These are phyloP conservation scores for Petrocephalus microphthalmus DNA, from an alignment of 2,113 vertebrate species.

Conservation along the genomic window DNA sequence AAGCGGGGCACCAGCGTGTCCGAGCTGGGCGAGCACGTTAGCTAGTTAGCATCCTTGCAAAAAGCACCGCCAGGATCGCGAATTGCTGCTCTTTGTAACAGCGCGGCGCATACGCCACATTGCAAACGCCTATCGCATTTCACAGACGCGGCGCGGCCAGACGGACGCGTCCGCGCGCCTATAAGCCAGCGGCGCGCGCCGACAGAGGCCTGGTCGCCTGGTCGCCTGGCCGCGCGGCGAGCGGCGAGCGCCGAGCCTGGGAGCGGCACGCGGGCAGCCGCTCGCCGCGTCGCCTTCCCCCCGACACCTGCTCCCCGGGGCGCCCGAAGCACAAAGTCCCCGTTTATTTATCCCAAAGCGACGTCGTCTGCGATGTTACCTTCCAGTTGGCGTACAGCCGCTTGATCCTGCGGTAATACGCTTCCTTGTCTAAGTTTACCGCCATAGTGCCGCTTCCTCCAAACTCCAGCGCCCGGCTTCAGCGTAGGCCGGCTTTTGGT, in stretches of 20 bases:
- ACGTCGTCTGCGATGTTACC: conserved; percentile 50
- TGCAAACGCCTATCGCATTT: background rate
- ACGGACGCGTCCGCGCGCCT: background rate
- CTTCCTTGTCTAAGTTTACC: conserved; percentile 88
- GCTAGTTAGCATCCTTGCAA: background rate
- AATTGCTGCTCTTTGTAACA: background rate
- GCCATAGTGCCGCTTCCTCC: conserved; percentile 63
- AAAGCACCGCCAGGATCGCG: background rate
- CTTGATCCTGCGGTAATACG: conserved; percentile 86
- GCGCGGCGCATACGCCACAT: background rate
- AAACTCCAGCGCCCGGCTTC: conserved; percentile 59
- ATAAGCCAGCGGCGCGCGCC: background rate
- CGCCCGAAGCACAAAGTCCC: background rate
- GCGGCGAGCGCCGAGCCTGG: background rate
- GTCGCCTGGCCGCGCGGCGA: background rate
- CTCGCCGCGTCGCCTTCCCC: background rate
- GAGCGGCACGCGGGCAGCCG: background rate
- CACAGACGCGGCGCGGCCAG: background rate
- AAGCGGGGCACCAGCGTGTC: background rate
- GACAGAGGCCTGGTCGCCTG: background rate
- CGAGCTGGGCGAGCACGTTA: background rate
- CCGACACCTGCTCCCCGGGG: background rate
- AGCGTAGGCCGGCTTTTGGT: conserved; percentile 11
- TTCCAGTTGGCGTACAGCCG: conserved; percentile 85
- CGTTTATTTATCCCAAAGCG: background rate